A percentile compares a stretch with the other conserved stretches of the same genome.
phyloP scores from a whole-genome alignment of 2,888 invertebrate species.

The Catocala fraxini region DNA sequence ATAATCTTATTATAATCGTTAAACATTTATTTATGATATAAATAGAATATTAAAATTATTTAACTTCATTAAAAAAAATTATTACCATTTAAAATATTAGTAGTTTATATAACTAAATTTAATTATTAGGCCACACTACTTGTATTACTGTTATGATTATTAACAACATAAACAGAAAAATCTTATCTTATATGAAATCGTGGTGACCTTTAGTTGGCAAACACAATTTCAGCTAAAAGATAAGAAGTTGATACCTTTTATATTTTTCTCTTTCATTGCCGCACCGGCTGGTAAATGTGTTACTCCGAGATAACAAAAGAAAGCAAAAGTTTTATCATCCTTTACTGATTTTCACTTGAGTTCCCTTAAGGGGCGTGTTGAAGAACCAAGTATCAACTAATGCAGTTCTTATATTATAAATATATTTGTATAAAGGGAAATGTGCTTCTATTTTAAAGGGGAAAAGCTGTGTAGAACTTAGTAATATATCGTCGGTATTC shows the following conservation, averaged over 20 bases:
- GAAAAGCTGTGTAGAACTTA: too few relatives aligned
- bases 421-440: too few relatives aligned
- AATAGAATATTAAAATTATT: too few relatives aligned
- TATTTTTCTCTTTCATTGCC: conserved; percentile 32
- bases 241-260: conserved; percentile 25
- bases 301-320: conserved; percentile 37
- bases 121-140: too few relatives aligned
- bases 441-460: too few relatives aligned
- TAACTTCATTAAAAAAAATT: too few relatives aligned
- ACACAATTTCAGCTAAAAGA: conserved; percentile 16
- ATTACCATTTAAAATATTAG: too few relatives aligned
- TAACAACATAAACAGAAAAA: background rate
- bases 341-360: conserved; percentile 43
- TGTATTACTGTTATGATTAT: background rate
- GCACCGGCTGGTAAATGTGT: conserved; percentile 39
- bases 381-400: conserved; percentile 18
- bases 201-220: conserved; percentile 10
- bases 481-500: too few relatives aligned
- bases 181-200: conserved; percentile 8
- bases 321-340: conserved; percentile 45
- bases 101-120: too few relatives aligned
- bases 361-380: conserved; percentile 27
- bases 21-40: too few relatives aligned
- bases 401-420: conserved; percentile 9
- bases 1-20: too few relatives aligned